phyloP scores from a whole-genome alignment of 2,888 invertebrate genomes.

The Lasioglossum vierecki region DNA sequence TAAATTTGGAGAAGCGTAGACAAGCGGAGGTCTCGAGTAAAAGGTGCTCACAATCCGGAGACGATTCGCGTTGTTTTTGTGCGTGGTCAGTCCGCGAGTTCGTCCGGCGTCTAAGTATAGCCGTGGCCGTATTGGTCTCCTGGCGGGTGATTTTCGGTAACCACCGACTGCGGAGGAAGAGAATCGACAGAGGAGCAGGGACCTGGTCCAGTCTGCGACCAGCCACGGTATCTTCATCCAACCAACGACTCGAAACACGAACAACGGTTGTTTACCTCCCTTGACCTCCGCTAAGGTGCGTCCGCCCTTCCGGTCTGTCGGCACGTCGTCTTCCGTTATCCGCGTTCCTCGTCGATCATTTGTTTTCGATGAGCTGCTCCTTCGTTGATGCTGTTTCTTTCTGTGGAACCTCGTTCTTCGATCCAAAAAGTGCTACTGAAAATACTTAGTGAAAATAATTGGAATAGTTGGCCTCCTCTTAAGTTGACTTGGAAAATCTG shows the following conservation, averaged over 20 bases:
- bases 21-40: neutral
- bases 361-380: neutral
- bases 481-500: neutral
- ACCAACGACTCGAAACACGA: conserved; percentile 59
- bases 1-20: conserved; percentile 23
- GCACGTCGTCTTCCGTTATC: neutral
- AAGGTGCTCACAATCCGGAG: conserved; percentile 35
- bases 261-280: conserved; percentile 59
- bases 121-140: conserved; percentile 81
- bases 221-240: conserved; percentile 71
- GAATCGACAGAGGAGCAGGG: conserved; percentile 68
- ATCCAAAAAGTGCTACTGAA: neutral
- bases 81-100: conserved; percentile 76
- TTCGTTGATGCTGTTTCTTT: neutral
- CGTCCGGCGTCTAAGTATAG: conserved; percentile 82
- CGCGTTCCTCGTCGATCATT: neutral
- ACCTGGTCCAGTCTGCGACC: conserved; percentile 78
- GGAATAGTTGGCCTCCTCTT: neutral
- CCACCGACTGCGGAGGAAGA: conserved; percentile 73
- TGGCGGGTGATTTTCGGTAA: conserved; percentile 74
- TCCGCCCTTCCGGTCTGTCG: conserved; percentile 31
- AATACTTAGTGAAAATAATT: neutral
- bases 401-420: neutral
- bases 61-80: conserved; percentile 67
- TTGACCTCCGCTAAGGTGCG: conserved; percentile 52